Evolutionary conservation across 2,797 vertebrate species (phyloP).

Genomic region (Mastacembelus armatus): DNA sequence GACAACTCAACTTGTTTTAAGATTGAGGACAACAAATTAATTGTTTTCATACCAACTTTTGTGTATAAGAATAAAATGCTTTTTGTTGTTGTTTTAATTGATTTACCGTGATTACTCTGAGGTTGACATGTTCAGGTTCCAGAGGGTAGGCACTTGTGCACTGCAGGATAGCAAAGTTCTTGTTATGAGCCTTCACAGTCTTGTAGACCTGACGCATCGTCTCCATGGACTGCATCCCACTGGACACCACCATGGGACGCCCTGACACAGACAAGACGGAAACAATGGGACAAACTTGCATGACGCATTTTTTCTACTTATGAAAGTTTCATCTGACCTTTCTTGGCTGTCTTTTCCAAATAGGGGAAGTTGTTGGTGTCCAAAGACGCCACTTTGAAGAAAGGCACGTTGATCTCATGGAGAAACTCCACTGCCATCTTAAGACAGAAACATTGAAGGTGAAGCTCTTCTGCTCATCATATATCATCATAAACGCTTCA

Average conservation of each 20-base stretch:
- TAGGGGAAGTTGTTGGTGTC: constrained; percentile 98
- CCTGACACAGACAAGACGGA: constrained; percentile 75
- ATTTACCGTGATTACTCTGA: constrained; percentile 89
- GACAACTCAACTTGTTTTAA: no score
- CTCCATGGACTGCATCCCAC: constrained; percentile 96
- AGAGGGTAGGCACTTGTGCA: constrained; percentile 97
- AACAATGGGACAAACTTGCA: neutral
- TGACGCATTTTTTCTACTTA: no score
- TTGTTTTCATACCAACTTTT: no score
- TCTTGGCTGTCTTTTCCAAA: constrained; percentile 93
- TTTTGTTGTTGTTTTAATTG: no score
- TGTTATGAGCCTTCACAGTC: constrained; percentile 91
- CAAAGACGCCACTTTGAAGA: constrained; percentile 97
- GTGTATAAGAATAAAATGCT: no score
- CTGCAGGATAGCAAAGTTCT: constrained; percentile 95
- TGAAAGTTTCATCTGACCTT: constrained; percentile 83
- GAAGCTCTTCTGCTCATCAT: neutral
- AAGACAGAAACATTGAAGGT: constrained; percentile 20
- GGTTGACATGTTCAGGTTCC: constrained; percentile 91
- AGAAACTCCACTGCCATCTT: constrained; percentile 99
- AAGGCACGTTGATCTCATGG: constrained; percentile 92
- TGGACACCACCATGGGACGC: constrained; percentile 98
- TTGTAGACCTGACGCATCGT: constrained; percentile 94
- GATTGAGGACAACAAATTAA: no score
- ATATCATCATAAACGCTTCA: neutral